These are phyloP conservation scores for Apamea crenata DNA, from an alignment of 2,888 invertebrate genomes.

Conservation along the genomic window DNA sequence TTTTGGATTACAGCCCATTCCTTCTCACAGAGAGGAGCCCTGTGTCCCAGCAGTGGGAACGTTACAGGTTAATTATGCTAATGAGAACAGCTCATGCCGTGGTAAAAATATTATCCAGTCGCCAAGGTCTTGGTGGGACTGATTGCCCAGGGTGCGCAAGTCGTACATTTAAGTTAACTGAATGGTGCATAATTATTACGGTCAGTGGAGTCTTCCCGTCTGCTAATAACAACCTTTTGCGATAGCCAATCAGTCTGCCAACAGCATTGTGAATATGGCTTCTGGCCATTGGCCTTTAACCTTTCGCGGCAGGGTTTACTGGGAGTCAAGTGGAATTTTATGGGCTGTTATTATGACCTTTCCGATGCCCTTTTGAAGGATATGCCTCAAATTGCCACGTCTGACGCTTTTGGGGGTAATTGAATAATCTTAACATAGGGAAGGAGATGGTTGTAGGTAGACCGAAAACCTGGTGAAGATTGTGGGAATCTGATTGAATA, in stretches of 20 bases:
- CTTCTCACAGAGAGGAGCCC: background rate
- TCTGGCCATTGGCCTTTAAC: constrained; percentile 28
- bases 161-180: background rate
- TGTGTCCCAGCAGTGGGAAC: background rate
- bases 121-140: background rate
- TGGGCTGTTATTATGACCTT: constrained; percentile 25
- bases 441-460: background rate
- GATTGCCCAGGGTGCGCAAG: background rate
- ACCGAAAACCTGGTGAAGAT: background rate
- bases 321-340: constrained; percentile 34
- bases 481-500: background rate
- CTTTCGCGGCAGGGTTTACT: constrained; percentile 36
- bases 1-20: background rate
- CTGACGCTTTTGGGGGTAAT: background rate
- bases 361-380: constrained; percentile 14
- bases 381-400: background rate
- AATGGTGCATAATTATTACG: background rate
- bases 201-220: background rate
- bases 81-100: background rate
- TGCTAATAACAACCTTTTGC: background rate
- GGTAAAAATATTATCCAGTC: background rate
- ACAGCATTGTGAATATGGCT: constrained; percentile 19
- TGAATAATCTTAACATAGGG: background rate
- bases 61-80: background rate
- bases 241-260: constrained; percentile 47